Evolutionary conservation across 2,113 vertebrate genomes (phyloP).

Genomic region (Raja brachyura): DNA sequence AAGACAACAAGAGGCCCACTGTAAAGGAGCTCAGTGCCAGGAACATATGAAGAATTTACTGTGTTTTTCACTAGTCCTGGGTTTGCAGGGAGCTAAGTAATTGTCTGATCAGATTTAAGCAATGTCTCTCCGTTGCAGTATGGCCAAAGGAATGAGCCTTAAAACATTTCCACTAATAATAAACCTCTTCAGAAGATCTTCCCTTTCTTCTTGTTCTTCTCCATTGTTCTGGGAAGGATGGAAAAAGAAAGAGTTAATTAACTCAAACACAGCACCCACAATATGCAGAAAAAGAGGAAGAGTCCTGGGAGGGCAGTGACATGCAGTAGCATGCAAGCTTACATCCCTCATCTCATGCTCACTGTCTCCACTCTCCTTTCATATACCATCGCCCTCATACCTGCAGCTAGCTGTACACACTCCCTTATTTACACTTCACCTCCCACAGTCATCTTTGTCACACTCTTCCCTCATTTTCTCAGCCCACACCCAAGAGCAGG

Average conservation of each 20-base stretch:
- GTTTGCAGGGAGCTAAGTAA: background rate
- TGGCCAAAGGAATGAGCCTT: background rate
- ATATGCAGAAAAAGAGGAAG: background rate
- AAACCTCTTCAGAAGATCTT: slow-evolving; percentile 60
- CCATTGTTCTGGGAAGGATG: slow-evolving; percentile 59
- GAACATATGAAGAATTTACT: background rate
- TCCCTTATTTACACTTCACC: too few species aligned
- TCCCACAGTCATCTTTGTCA: too few species aligned
- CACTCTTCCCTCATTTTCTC: too few species aligned
- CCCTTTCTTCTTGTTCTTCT: slow-evolving; percentile 74
- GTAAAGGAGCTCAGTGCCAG: background rate
- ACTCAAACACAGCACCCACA: background rate
- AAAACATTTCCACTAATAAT: background rate
- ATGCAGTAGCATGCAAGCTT: background rate
- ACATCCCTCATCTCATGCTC: too few species aligned
- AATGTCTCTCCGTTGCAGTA: background rate
- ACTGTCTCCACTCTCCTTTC: too few species aligned
- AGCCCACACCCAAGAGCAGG: background rate
- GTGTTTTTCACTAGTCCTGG: background rate
- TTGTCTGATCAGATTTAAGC: background rate
- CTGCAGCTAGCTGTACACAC: too few species aligned
- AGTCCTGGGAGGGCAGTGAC: background rate
- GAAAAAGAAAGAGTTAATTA: slow-evolving; percentile 35
- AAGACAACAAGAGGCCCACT: background rate
- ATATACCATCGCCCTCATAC: too few species aligned